These are phyloP conservation scores for Ceratina japonica DNA, from an alignment of 1,140 invertebrate species.

Conservation along the genomic window DNA sequence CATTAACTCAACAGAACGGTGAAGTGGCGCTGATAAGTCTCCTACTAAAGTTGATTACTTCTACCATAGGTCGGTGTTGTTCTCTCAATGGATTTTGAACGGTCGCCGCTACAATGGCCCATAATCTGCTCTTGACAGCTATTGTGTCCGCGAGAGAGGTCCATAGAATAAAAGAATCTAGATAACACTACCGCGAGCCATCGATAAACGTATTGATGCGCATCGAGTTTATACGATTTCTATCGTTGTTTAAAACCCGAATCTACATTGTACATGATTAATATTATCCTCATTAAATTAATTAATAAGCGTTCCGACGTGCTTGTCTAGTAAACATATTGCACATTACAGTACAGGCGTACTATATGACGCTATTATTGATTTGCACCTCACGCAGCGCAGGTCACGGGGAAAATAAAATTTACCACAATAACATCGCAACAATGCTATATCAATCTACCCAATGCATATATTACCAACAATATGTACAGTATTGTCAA, in stretches of 20 bases:
- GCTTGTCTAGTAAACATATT: neutral
- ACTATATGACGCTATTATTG: no score
- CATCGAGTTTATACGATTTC: slow-evolving; percentile 22
- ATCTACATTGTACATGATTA: neutral
- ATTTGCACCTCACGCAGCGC: no score
- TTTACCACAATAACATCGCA: no score
- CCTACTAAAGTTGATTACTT: slow-evolving; percentile 48
- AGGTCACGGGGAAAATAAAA: no score
- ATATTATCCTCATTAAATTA: neutral
- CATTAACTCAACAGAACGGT: slow-evolving; percentile 38
- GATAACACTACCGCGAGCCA: slow-evolving; percentile 11
- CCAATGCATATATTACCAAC: no score
- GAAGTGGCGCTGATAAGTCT: slow-evolving; percentile 43
- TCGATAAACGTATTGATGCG: slow-evolving; percentile 33
- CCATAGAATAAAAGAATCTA: slow-evolving; percentile 27
- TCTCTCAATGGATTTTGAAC: slow-evolving; percentile 47
- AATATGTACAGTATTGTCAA: no score
- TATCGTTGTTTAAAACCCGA: neutral
- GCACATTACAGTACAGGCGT: no score
- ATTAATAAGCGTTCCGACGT: neutral
- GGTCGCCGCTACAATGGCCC: slow-evolving; percentile 41
- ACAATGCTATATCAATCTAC: no score
- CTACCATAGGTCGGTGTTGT: slow-evolving; percentile 1
- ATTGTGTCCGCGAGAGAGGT: slow-evolving; percentile 10
- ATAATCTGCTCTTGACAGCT: slow-evolving; percentile 59